A percentile compares a stretch with the other conserved stretches of the same genome.
Conservation (phyloP, 2,888 invertebrate species). For the Sussaba pulchella region DNA sequence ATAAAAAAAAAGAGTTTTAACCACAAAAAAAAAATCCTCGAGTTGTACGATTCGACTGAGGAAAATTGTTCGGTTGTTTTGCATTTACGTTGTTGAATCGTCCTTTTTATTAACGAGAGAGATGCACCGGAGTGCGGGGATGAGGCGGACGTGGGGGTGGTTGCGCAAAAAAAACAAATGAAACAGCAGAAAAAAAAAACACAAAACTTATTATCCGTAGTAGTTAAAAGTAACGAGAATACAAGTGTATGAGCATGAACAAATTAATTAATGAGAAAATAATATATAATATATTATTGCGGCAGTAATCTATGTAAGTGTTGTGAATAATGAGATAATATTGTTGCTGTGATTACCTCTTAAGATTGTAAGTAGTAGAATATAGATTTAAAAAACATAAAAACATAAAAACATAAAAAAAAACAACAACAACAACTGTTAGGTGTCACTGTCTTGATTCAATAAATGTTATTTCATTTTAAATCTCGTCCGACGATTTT, state of each 20-base stretch:
- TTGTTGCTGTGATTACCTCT: slow-evolving; percentile 85
- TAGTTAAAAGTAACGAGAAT: slow-evolving; percentile 76
- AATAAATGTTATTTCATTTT: slow-evolving; percentile 85
- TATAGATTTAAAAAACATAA: slow-evolving; percentile 68
- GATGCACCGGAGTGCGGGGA: background rate
- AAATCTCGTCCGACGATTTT: slow-evolving; percentile 63
- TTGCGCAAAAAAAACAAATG: slow-evolving; percentile 6
- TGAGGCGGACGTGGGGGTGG: slow-evolving; percentile 11
- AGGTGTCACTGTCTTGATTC: slow-evolving; percentile 84
- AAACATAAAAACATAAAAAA: background rate
- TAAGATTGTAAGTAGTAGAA: slow-evolving; percentile 84
- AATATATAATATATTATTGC: slow-evolving; percentile 80
- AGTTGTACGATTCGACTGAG: background rate
- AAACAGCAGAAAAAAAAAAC: too few relatives aligned
- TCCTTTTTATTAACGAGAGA: slow-evolving; percentile 4
- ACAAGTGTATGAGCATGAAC: slow-evolving; percentile 81
- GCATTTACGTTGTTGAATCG: slow-evolving; percentile 13
- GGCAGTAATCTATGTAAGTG: slow-evolving; percentile 84
- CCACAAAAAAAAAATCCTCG: background rate
- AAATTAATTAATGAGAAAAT: slow-evolving; percentile 80
- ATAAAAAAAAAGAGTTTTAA: too few relatives aligned
- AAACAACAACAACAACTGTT: slow-evolving; percentile 78
- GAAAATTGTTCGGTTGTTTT: slow-evolving; percentile 7
- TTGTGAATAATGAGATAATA: slow-evolving; percentile 85
- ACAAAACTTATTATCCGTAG: slow-evolving; percentile 76